phyloP scores from a whole-genome alignment of 2,888 invertebrate genomes.

The Ephialtes manifestator region DNA sequence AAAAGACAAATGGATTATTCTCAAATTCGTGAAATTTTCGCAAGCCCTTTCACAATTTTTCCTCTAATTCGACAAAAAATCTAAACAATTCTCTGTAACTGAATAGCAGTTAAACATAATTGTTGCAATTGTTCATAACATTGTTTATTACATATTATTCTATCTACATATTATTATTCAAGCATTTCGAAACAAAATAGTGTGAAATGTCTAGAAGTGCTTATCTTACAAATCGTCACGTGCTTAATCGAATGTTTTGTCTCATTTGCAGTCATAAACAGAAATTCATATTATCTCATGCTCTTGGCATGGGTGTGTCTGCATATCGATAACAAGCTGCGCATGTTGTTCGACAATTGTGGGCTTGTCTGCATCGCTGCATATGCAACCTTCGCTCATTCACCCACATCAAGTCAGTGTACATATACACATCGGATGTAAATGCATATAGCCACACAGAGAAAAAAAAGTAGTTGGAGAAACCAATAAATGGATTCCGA shows the following conservation, averaged over 20 bases:
- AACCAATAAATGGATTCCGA: no score
- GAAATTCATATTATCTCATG: not conserved
- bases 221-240: no score
- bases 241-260: not conserved
- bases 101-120: not conserved
- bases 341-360: not conserved
- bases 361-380: not conserved
- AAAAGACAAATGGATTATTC: no score
- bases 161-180: no score
- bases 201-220: no score
- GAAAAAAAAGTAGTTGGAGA: no score
- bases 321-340: not conserved
- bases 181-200: no score
- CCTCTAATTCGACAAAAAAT: not conserved
- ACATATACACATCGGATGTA: not conserved
- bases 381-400: not conserved
- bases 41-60: no score
- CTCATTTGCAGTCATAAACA: not conserved
- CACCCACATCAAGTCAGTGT: not conserved
- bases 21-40: no score
- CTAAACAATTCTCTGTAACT: not conserved
- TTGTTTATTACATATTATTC: not conserved
- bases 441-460: slow-evolving; percentile 2
- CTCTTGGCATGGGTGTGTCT: not conserved
- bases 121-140: not conserved